phyloP scores from a whole-genome alignment of 2,888 invertebrate genomes.

The Scaptomyza caliginosa region DNA sequence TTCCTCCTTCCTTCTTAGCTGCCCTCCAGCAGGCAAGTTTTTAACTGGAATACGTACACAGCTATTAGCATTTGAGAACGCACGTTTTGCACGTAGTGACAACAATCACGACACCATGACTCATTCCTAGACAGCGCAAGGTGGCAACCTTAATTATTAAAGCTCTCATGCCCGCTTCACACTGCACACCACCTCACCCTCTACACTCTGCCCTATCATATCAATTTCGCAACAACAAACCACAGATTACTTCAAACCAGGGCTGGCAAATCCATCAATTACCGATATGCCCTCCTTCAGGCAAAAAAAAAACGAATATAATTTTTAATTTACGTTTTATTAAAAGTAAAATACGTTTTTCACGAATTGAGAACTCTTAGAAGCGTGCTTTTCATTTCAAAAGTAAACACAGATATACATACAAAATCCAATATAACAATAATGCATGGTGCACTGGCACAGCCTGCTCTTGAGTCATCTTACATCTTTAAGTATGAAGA shows the following conservation, averaged over 20 bases:
- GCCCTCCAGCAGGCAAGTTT: constrained; percentile 29
- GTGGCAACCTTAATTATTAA: constrained; percentile 29
- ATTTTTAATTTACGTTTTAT: background rate
- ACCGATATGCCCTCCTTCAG: background rate
- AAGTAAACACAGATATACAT: no score
- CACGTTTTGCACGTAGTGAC: constrained; percentile 30
- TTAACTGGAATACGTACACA: constrained; percentile 20
- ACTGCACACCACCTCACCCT: no score
- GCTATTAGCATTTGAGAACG: constrained; percentile 12
- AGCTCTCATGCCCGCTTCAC: background rate
- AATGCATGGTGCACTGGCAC: background rate
- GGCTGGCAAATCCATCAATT: constrained; percentile 4
- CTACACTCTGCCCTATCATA: constrained; percentile 7
- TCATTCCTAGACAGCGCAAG: constrained; percentile 13
- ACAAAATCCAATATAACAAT: background rate
- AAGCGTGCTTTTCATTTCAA: no score
- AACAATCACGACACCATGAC: constrained; percentile 29
- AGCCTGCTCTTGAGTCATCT: constrained; percentile 11
- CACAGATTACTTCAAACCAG: constrained; percentile 10
- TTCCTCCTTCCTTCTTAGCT: background rate
- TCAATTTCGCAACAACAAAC: constrained; percentile 23
- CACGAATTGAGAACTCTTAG: background rate
- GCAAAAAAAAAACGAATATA: no score
- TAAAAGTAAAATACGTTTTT: background rate
- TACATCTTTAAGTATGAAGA: background rate